These are phyloP conservation scores for Gulo gulo DNA, from an alignment of 2,113 vertebrate genomes.

Conservation along the genomic window DNA sequence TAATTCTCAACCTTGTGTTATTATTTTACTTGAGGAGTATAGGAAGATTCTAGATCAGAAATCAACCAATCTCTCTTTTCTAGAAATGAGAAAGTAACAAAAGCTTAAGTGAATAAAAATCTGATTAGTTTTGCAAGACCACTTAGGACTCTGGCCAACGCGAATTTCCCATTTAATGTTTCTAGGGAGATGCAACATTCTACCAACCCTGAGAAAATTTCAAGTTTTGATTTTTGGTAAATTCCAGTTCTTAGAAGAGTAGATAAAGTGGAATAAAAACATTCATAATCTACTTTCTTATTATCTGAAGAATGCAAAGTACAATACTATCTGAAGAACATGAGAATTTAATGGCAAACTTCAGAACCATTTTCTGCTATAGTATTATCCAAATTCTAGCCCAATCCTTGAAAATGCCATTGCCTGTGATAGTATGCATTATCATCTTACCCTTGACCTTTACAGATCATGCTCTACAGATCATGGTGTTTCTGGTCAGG, in stretches of 20 bases:
- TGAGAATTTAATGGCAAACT: not conserved
- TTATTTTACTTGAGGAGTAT: not conserved
- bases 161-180: slow-evolving; percentile 12
- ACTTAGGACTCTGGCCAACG: not conserved
- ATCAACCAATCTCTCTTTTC: not conserved
- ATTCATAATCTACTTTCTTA: not conserved
- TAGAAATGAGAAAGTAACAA: not conserved
- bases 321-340: not conserved
- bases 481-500: not conserved
- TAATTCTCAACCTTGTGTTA: not conserved
- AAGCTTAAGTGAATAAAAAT: not conserved
- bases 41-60: not conserved
- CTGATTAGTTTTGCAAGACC: not conserved
- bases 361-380: not conserved
- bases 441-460: not conserved
- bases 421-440: not conserved
- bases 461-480: not conserved
- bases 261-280: not conserved
- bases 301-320: not conserved
- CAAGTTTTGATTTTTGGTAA: not conserved
- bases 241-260: not conserved
- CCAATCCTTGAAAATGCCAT: not conserved
- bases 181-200: not conserved
- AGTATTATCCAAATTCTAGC: not conserved
- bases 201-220: not conserved